Conservation (phyloP, 2,888 invertebrate genomes). For the Zhuqinia jingwanae region DNA sequence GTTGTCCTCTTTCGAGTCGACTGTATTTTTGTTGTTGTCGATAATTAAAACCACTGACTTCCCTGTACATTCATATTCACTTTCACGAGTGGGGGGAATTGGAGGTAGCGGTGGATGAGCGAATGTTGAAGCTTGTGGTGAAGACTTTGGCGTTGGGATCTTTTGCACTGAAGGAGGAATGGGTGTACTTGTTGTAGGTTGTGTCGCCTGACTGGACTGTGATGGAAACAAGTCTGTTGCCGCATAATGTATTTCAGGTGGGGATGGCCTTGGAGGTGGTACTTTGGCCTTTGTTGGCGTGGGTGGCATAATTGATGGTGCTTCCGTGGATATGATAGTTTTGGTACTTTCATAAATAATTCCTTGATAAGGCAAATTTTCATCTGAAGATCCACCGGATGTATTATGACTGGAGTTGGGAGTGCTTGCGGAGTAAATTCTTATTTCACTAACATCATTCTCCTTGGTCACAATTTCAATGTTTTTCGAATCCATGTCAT, state of each 20-base stretch:
- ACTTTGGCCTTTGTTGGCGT: constrained; percentile 22
- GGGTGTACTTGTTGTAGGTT: constrained; percentile 5
- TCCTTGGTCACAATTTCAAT: constrained; percentile 79
- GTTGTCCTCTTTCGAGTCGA: not conserved
- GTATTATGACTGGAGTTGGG: not conserved
- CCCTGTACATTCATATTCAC: constrained; percentile 1
- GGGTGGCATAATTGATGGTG: constrained; percentile 4
- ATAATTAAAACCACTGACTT: constrained; percentile 78
- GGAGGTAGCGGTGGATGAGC: constrained; percentile 56
- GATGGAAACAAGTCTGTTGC: constrained; percentile 75
- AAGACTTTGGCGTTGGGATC: constrained; percentile 52
- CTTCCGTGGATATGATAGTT: constrained; percentile 43
- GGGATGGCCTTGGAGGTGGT: not conserved
- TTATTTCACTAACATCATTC: constrained; percentile 78
- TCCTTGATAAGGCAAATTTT: constrained; percentile 61
- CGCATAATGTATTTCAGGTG: constrained; percentile 78
- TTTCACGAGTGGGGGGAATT: not conserved
- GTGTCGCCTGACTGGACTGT: constrained; percentile 16
- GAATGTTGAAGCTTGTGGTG: constrained; percentile 61
- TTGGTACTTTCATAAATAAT: constrained; percentile 69
- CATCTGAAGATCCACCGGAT: not conserved
- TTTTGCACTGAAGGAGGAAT: constrained; percentile 25
- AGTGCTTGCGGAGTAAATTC: constrained; percentile 75
- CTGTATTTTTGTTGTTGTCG: constrained; percentile 62
- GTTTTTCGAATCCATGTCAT: constrained; percentile 70